Evolutionary conservation across 2,113 vertebrate genomes (phyloP), one percentile per base, ranked within the genome.

Genomic region (Rynchops niger): DNA sequence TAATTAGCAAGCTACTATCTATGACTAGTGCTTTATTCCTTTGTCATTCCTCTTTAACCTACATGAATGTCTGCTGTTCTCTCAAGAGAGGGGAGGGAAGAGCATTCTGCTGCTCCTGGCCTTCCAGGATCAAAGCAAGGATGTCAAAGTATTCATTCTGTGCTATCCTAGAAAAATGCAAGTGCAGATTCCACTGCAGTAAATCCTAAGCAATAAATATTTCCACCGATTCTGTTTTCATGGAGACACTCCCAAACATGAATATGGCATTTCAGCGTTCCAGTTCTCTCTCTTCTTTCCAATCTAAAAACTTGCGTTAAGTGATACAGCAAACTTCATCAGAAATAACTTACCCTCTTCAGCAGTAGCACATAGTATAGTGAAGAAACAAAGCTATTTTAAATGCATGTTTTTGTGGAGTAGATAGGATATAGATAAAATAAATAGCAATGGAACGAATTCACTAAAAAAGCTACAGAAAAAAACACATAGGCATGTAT

Each of bases 51-150:
- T 85, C 74, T 85, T 84, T 63, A 81, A 85, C 14, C 34, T 67
- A 67, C 49, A 49, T 9, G 32, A 63, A 72, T 3, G 32, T 82
- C 29, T 40, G 27, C 34, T 77, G 27, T 69, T 85, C 65, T 82
- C 42, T 63, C 47, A 80, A 61, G 45, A 79, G 7, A 0, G 2
- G 26, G 21, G 21, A 79, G 30, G 25, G 30, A 95, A 74, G 26
- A 67, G 47, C 61, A 78, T 74, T 76, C 59, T 71, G 55, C 42
- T 88, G 22, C 56, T 93, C 53, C 49, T 94, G 73, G 61, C 30
- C 36, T 65, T 52, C 47, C 65, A 86, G 74, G 78, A 77, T 86
- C 78, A 95, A 93, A 96, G 85, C 25, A 90, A 94, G 15, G 72
- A 82, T 62, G 45, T 73, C 52, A 43, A 88, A 93, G 56, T 82